Base-by-base conservation (phyloP, 2,113 vertebrate species). In the Prolemur simus region DNA sequence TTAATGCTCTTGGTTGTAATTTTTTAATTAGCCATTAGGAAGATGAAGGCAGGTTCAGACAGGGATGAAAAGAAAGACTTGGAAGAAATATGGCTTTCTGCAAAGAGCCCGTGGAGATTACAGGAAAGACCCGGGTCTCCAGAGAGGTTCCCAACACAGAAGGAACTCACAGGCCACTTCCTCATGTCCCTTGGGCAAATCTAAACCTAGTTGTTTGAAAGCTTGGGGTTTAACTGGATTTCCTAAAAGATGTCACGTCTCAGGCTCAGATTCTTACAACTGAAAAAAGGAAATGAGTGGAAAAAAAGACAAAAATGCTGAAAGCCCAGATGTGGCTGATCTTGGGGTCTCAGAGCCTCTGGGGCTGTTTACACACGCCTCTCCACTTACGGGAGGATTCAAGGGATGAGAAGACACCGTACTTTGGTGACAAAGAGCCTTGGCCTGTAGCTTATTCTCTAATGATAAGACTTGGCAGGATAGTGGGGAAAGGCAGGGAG, bases 11-110 rank as follows among this genome's bases (percentile, higher is more conserved):
- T 89, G 71, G 96, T 89, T 98, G 95, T 98, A 97, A 97, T 98
- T 96, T 96, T 97, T 97, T 90, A 98, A 98, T 98, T 97, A 97
- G 87, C 95, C 97, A 96, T 97, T 97, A 97, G 89, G 87, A 97
- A 93, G 84, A 97, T 78, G 94, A 96, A 98, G 97, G 96, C 96
- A 95, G 91, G 97, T 97, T 97, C 95, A 97, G 94, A 89, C 95
- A 96, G 84, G 96, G 91, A 98, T 81, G 93, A 95, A 95, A 97
- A 87, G 83, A 77, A 78, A 94, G 89, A 68, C 87, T 92, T 91
- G 89, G 91, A 69, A 96, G 87, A 97, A 97, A 93, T 90, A 96
- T 1, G 66, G 68, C 92, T 97, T 97, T 98, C 95, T 96, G 87
- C 69, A 94, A 91, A 93, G 89, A 87, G 80, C 89, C 87, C 5